Evolutionary conservation across 2,888 invertebrate species (phyloP), one percentile per base, ranked within the genome.

Genomic region (Noctua pronuba): DNA sequence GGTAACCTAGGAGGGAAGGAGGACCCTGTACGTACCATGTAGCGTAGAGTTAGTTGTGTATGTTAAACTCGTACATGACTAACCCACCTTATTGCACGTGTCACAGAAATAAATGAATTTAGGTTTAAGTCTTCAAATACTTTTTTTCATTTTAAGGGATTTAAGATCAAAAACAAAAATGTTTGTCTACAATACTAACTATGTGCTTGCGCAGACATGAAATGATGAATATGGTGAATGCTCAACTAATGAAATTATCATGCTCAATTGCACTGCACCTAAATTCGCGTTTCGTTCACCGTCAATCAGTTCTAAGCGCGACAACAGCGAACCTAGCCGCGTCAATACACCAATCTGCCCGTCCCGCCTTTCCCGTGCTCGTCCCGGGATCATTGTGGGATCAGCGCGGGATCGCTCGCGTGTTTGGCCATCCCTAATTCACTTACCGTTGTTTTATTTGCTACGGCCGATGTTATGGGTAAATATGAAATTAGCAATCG

Each of bases 391-490:
- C 67, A 73, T 55, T 41, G 52, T 49, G 72, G 64, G 64, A 69
- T 69, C 74, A 74, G 35, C 24, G 55, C 73, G 75, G 73, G 74
- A 73, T 77, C 85, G 21, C 49, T 60, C 73, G 66, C 68, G 58
- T 75, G 81, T 86, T 79, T 79, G 68, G 75, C 46, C 69, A 67
- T 69, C 69, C 74, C 64, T 84, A 75, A 81, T 81, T 80, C 76
- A 84, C 69, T 79, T 82, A 84, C 75, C 73, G 72, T 68, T 79
- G 69, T 77, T 74, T 75, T 72, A 64, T 79, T 81, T 81, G 71
- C 46, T 71, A 31, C 73, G 72, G 46, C 38, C 60, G 46, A 77
- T 81, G 68, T 77, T 85, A 66, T 66, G 73, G 72, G 75, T 68
- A 82, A 82, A 85, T 82, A 84, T 62, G 28, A 71, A 78, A 82